These are phyloP conservation scores for Drosophila murphyi DNA, from an alignment of 1,140 invertebrate species.

Conservation along the genomic window DNA sequence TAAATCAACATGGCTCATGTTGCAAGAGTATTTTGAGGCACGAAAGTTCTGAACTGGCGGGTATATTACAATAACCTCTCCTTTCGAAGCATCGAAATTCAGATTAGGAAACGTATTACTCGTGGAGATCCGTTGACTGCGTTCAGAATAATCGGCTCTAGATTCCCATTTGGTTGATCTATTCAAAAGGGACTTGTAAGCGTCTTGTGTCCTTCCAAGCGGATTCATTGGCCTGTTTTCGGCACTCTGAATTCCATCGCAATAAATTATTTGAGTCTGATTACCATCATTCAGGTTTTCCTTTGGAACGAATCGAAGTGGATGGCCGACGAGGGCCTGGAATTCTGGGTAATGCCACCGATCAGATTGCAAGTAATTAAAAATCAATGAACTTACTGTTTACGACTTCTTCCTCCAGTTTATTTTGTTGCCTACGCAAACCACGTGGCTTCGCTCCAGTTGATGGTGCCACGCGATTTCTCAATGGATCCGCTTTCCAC, in stretches of 20 bases:
- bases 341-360: slow-evolving; percentile 29
- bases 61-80: slow-evolving; percentile 50
- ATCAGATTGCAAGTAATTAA: slow-evolving; percentile 24
- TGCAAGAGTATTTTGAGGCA: slow-evolving; percentile 53
- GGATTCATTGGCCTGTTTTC: background rate
- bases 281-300: background rate
- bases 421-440: background rate
- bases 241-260: background rate
- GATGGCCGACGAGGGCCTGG: slow-evolving; percentile 8
- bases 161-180: background rate
- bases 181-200: background rate
- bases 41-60: slow-evolving; percentile 47
- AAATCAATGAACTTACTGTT: slow-evolving; percentile 22
- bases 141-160: background rate
- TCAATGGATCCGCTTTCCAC: background rate
- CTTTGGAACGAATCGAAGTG: background rate
- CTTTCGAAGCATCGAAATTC: slow-evolving; percentile 1
- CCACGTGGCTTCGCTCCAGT: background rate
- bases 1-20: slow-evolving; percentile 11
- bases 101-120: slow-evolving; percentile 30
- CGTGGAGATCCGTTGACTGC: background rate
- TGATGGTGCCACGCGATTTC: background rate
- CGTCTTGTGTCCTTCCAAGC: background rate
- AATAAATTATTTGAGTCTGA: background rate
- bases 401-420: slow-evolving; percentile 11